These are phyloP conservation scores for Rotaria macrura DNA, from an alignment of 2,888 invertebrate genomes.

Conservation along the genomic window DNA sequence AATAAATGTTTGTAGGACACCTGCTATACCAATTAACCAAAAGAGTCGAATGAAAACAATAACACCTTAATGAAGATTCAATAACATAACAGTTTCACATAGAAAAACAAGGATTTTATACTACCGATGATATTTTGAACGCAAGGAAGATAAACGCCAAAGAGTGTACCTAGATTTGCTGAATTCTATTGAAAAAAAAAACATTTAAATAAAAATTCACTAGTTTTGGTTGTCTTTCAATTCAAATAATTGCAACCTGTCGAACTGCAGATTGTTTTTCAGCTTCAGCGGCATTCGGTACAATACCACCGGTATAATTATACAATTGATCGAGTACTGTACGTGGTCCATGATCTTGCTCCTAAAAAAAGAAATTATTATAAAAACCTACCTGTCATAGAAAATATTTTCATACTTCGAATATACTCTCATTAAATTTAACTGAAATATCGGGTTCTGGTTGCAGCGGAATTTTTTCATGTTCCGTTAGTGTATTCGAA, in stretches of 20 bases:
- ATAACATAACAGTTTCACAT: not conserved
- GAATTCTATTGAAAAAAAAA: not conserved
- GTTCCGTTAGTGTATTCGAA: not conserved
- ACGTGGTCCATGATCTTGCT: not conserved
- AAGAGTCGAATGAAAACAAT: slow-evolving; percentile 96
- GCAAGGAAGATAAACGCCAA: slow-evolving; percentile 93
- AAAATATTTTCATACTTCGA: not conserved
- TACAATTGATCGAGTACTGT: slow-evolving; percentile 7
- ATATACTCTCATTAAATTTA: not conserved
- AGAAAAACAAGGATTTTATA: not conserved
- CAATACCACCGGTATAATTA: slow-evolving; percentile 10
- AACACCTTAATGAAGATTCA: slow-evolving; percentile 61
- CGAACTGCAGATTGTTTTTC: not conserved
- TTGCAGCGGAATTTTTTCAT: not conserved
- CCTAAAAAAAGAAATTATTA: not conserved
- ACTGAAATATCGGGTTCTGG: not conserved
- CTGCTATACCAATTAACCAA: slow-evolving; percentile 97
- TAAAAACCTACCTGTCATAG: not conserved
- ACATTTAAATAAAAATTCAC: not conserved
- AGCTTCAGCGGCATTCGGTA: slow-evolving; percentile 4
- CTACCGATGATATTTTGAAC: slow-evolving; percentile 86
- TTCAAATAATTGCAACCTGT: not conserved
- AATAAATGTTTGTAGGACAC: slow-evolving; percentile 63
- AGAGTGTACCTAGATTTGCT: slow-evolving; percentile 89
- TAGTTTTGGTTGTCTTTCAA: not conserved